These are phyloP conservation scores for Spermophilus dauricus DNA, from an alignment of 2,113 vertebrate species.

Conservation along the genomic window DNA sequence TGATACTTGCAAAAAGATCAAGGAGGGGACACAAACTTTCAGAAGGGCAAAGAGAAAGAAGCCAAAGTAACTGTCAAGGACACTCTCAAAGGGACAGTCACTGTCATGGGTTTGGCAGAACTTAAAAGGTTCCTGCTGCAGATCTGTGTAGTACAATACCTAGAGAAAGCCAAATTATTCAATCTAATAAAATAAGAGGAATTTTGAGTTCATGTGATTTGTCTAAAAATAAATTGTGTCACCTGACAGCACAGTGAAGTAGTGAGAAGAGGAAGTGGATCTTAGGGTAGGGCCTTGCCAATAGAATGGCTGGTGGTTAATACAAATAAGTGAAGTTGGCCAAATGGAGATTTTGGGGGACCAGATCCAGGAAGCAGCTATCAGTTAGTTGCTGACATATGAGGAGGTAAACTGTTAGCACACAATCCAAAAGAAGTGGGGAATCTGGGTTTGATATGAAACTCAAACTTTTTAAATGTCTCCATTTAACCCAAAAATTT, in stretches of 20 bases:
- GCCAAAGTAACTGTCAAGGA: neutral
- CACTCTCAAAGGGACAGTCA: neutral
- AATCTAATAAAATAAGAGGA: neutral
- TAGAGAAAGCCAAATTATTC: neutral
- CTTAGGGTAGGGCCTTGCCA: neutral
- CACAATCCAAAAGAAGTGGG: neutral
- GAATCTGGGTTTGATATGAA: neutral
- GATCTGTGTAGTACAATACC: neutral
- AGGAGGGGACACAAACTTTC: too few relatives aligned
- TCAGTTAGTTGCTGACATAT: neutral
- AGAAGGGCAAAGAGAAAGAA: neutral
- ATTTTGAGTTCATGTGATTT: neutral
- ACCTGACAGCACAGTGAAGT: neutral
- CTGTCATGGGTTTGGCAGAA: neutral
- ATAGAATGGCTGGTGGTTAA: neutral
- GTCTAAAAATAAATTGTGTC: neutral
- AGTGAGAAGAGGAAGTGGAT: neutral
- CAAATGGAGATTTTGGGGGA: neutral
- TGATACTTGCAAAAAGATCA: too few relatives aligned
- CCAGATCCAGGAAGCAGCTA: neutral
- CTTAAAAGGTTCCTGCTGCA: neutral
- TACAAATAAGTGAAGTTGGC: neutral
- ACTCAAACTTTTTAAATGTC: neutral
- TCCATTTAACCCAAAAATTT: neutral
- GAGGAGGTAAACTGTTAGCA: neutral